Evolutionary conservation across 1,140 invertebrate species (phyloP), one percentile per base, ranked within the genome.

Genomic region (Polyergus mexicanus): DNA sequence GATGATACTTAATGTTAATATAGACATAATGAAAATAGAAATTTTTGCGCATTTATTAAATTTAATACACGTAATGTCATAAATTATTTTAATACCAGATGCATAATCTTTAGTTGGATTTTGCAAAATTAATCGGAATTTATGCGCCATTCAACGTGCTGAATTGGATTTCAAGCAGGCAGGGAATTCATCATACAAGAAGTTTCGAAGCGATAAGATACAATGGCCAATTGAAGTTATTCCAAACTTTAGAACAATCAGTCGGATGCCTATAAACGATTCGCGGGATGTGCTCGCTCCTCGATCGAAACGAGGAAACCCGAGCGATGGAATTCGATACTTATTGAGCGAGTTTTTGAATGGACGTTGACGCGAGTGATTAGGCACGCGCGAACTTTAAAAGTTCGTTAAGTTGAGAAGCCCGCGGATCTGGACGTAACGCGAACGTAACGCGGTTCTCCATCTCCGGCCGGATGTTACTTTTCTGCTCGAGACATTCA

Each of bases 301-400:
- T 71, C 35, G 47, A 58, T 56, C 88, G 81, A 86, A 92, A 93
- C 89, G 90, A 91, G 92, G 88, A 88, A 93, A 93, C 89, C 90
- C 91, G 83, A 84, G 89, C 85, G 90, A 62, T 86, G 86, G 84
- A 92, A 92, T 92, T 91, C 91, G 91, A 92, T 91, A 89, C 90
- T 89, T 90, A 87, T 89, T 89, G 13, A 44, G 19, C 13, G n/a
- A 56, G 76, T 85, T 85, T 74, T 92, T 92, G 93, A 94, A 90
- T 89, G 92, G 90, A 87, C 91, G 88, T 91, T 93, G 93, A 93
- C 93, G 91, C 91, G 89, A 92, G 83, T 92, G 92, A 94, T 94
- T 94, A 92, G 85, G 19, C 91, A 88, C 84, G 88, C 84, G 88
- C 89, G 85, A 92, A 94, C 87, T 95, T 94, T 91, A 92, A 93